These are phyloP conservation scores for Coregonus clupeaformis DNA, from an alignment of 2,113 vertebrate species.

Conservation along the genomic window DNA sequence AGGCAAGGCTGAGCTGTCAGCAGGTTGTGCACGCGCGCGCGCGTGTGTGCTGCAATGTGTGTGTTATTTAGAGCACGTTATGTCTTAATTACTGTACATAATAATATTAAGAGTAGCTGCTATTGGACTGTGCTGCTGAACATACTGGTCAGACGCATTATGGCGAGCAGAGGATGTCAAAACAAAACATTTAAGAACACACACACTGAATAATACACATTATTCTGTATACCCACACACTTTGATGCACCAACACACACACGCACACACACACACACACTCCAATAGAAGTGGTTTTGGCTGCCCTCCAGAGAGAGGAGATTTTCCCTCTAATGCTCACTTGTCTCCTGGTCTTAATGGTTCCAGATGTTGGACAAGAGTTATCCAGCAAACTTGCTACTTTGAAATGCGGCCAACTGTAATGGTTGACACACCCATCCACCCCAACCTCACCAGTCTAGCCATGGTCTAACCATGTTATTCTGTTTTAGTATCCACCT, in stretches of 20 bases:
- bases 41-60: background rate
- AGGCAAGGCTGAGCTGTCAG: slow-evolving; percentile 1
- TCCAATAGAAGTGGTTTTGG: background rate
- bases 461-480: background rate
- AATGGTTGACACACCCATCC: background rate
- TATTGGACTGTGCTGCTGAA: slow-evolving; percentile 7
- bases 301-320: background rate
- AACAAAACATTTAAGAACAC: slow-evolving; percentile 29
- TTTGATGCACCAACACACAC: slow-evolving; percentile 25
- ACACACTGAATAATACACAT: background rate
- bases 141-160: slow-evolving; percentile 18
- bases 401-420: background rate
- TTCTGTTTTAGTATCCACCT: no score
- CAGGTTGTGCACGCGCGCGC: background rate
- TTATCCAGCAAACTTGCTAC: background rate
- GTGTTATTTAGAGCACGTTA: slow-evolving; percentile 54
- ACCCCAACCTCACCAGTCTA: background rate
- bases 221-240: background rate
- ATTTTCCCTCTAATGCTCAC: background rate
- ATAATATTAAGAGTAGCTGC: slow-evolving; percentile 54
- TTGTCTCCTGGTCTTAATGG: background rate
- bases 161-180: slow-evolving; percentile 1
- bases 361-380: background rate
- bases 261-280: background rate
- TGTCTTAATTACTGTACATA: slow-evolving; percentile 62